A percentile compares a stretch with the other conserved stretches of the same genome.
These are phyloP conservation scores for Tetrax tetrax DNA, from an alignment of 2,113 vertebrate genomes.

Conservation along the genomic window DNA sequence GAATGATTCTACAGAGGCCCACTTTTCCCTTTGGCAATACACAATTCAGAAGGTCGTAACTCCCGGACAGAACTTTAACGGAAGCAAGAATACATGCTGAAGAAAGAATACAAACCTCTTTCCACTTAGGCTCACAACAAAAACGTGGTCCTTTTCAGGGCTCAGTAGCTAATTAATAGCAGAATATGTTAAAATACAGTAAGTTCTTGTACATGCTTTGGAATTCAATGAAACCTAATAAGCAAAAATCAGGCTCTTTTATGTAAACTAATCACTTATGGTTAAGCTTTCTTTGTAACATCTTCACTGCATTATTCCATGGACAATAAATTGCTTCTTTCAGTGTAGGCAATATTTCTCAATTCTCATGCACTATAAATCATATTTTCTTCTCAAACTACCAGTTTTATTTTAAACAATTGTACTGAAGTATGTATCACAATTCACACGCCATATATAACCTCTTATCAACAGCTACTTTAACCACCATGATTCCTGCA, in stretches of 20 bases:
- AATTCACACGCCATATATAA: slow-evolving; percentile 8
- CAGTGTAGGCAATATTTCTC: neutral
- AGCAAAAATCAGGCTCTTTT: slow-evolving; percentile 27
- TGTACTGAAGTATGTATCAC: neutral
- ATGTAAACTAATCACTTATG: slow-evolving; percentile 35
- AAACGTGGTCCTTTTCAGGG: neutral
- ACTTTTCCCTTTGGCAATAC: neutral
- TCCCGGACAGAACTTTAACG: neutral
- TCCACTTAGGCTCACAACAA: neutral
- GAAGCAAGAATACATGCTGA: neutral
- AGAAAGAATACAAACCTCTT: neutral
- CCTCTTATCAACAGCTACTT: neutral
- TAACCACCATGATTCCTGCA: neutral
- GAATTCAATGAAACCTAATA: slow-evolving; percentile 35
- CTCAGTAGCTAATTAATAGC: slow-evolving; percentile 28
- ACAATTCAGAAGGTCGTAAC: neutral
- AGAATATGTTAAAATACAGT: slow-evolving; percentile 26
- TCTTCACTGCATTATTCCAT: slow-evolving; percentile 1
- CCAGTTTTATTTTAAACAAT: slow-evolving; percentile 36
- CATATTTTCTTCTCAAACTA: slow-evolving; percentile 19
- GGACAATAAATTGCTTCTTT: slow-evolving; percentile 17
- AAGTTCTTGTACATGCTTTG: slow-evolving; percentile 17
- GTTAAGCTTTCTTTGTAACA: neutral
- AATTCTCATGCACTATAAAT: neutral
- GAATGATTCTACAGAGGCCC: neutral